Evolutionary conservation across 2,797 vertebrate genomes (phyloP), one percentile per base, ranked within the genome.

Genomic region (Apodemus agrarius): DNA sequence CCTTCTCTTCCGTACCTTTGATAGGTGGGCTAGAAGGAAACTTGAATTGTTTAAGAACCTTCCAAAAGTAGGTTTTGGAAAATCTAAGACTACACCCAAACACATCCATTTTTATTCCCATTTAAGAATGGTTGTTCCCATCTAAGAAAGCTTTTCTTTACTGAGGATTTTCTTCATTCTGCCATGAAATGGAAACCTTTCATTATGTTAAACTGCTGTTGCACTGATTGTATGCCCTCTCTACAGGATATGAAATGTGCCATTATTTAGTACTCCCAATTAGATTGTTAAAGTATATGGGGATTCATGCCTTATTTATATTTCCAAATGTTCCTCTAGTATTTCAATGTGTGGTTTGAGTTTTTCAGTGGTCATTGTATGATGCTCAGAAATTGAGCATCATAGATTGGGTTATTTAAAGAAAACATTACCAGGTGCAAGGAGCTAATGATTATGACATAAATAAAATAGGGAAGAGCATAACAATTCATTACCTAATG

Each of bases 281-380:
- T 29, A 94, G 8, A 82, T 75, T 22, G 37, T 57, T 93, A 96
- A 91, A 93, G 52, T 84, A 69, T 6, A n/a, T 43, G 34, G 11
- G 54, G 6, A 4, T 21, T 90, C 37, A 67, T 49, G 3, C 12
- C 17, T 91, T 81, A 84, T 76, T 76, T 16, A n/a, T 63, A 8
- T 95, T 86, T 94, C 54, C 54, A 89, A 92, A 90, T 82, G 95
- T 65, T 83, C 49, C 65, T 26, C 22, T 75, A 82, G 46, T 67
- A 37, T 4, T 31, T 90, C 34, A 87, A 26, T 82, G 17, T 86
- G 17, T 4, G 74, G 54, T 91, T 88, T 93, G 12, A 43, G 93
- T 93, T 6, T 16, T 5, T 26, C 26, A 65, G 29, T 43, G 75
- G 82, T 31, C 13, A 90, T n/a, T 79, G 34, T 57, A 72, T n/a